Evolutionary conservation across 2,113 vertebrate genomes (phyloP).

Genomic region (Carassius carassius): DNA sequence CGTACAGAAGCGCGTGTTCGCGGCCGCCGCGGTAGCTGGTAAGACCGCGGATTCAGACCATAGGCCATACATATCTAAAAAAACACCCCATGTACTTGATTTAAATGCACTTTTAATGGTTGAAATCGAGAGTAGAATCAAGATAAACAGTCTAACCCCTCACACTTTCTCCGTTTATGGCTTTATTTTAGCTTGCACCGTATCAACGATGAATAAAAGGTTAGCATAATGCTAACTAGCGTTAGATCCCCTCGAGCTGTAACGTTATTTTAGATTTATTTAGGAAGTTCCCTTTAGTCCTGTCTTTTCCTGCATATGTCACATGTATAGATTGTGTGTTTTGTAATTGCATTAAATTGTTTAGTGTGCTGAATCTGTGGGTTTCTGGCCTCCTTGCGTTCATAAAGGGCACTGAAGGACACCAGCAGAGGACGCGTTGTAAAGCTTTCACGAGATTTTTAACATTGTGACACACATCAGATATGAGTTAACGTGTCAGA

Average conservation of each 20-base stretch:
- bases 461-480: too few relatives aligned
- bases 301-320: neutral
- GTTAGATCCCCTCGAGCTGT: neutral
- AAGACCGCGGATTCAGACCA: conserved; percentile 46
- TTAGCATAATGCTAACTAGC: conserved; percentile 12
- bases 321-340: neutral
- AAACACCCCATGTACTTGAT: neutral
- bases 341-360: neutral
- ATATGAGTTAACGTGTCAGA: neutral
- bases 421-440: conserved; percentile 12
- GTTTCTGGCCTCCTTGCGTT: neutral
- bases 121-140: neutral
- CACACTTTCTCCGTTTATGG: neutral
- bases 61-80: too few relatives aligned
- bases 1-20: conserved; percentile 62
- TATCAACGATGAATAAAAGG: neutral
- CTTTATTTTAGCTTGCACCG: neutral
- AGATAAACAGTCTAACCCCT: neutral
- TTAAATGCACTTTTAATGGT: neutral
- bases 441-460: neutral
- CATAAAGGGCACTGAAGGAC: conserved; percentile 60
- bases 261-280: neutral
- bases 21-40: conserved; percentile 77
- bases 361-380: neutral
- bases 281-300: neutral